Evolutionary conservation across 2,797 vertebrate genomes (phyloP).

Genomic region (Eutrigla gurnardus): DNA sequence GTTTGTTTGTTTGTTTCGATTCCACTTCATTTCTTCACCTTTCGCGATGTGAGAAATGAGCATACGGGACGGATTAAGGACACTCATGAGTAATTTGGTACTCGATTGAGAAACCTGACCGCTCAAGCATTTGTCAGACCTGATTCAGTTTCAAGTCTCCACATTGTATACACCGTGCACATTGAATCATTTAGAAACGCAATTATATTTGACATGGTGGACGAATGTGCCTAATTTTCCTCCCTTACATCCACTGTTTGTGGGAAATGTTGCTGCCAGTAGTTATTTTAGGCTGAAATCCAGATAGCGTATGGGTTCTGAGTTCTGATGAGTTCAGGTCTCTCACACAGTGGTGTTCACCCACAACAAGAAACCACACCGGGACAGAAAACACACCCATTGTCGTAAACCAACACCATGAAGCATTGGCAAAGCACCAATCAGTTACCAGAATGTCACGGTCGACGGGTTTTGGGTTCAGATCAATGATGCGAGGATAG

Average conservation of each 20-base stretch:
- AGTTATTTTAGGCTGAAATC: background rate
- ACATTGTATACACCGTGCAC: background rate
- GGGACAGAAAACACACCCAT: background rate
- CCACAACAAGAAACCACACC: background rate
- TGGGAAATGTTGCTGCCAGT: background rate
- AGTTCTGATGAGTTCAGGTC: slow-evolving; percentile 6
- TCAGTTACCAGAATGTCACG: background rate
- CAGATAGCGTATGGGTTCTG: background rate
- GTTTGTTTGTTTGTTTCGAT: background rate
- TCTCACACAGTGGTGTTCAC: background rate
- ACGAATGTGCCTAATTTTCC: background rate
- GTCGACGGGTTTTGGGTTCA: slow-evolving; percentile 18
- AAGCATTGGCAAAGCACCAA: slow-evolving; percentile 14
- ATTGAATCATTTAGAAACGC: background rate
- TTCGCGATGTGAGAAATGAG: background rate
- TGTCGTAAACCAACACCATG: background rate
- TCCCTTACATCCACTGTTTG: background rate
- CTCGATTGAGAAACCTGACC: background rate
- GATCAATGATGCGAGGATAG: slow-evolving; percentile 5
- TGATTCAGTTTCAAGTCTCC: background rate
- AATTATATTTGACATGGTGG: background rate
- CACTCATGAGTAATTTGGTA: background rate
- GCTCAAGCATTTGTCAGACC: background rate
- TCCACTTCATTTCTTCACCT: background rate
- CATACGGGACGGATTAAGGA: background rate